Evolutionary conservation across 1,140 invertebrate genomes (phyloP).

Genomic region (Drosophila oshimai): DNA sequence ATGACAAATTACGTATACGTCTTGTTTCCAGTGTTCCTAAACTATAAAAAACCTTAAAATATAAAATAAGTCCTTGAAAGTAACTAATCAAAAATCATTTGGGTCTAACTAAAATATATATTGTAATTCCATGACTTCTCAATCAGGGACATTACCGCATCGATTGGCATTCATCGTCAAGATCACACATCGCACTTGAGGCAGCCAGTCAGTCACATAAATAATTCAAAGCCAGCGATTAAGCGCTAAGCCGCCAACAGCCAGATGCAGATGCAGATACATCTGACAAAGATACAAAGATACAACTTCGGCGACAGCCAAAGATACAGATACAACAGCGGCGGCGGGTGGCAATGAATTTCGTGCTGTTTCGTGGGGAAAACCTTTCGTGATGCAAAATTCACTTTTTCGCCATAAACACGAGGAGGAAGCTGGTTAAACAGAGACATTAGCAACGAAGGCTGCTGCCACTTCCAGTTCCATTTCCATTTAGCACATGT

Average conservation of each 20-base stretch:
- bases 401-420: not conserved
- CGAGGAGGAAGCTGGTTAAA: constrained; percentile 18
- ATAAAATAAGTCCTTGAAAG: not conserved
- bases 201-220: constrained; percentile 13
- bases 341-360: constrained; percentile 24
- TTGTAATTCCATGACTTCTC: constrained; percentile 19
- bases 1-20: too few species aligned
- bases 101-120: not conserved
- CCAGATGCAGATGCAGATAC: constrained; percentile 17
- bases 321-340: constrained; percentile 1
- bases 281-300: constrained; percentile 8
- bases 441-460: constrained; percentile 34
- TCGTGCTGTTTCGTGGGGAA: constrained; percentile 10
- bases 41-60: not conserved
- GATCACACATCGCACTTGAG: constrained; percentile 31
- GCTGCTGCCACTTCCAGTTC: not conserved
- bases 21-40: too few species aligned
- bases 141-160: constrained; percentile 27
- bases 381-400: constrained; percentile 26
- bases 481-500: not conserved
- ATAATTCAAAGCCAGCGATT: constrained; percentile 42
- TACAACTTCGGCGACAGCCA: constrained; percentile 14
- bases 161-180: constrained; percentile 36
- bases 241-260: constrained; percentile 17
- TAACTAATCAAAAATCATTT: not conserved